Evolutionary conservation across 1,140 invertebrate species (phyloP).

Genomic region (Laupala kohalensis): DNA sequence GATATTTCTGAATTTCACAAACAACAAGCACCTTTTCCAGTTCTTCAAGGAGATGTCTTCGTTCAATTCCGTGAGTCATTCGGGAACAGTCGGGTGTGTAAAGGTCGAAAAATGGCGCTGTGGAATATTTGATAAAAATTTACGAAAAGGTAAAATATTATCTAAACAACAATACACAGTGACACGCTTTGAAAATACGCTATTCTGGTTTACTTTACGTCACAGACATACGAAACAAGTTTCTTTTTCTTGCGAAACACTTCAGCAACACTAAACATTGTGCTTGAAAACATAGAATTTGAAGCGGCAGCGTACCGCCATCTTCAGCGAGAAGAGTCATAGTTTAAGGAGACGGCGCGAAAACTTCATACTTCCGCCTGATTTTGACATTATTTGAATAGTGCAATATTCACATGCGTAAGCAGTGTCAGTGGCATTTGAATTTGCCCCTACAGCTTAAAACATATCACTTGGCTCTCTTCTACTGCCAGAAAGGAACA

Average conservation of each 20-base stretch:
- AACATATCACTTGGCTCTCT: neutral
- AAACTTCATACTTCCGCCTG: neutral
- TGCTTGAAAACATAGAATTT: neutral
- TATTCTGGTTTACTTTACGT: neutral
- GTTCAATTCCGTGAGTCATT: constrained; percentile 14
- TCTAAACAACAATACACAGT: neutral
- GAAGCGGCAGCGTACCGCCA: neutral
- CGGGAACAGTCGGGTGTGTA: constrained; percentile 11
- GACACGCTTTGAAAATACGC: neutral
- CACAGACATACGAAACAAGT: neutral
- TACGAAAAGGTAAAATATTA: neutral
- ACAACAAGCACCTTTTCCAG: constrained; percentile 10
- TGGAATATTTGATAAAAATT: neutral
- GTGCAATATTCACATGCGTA: neutral
- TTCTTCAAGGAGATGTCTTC: constrained; percentile 16
- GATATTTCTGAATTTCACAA: constrained; percentile 13
- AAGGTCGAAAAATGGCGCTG: constrained; percentile 13
- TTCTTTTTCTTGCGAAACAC: neutral
- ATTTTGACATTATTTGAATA: neutral
- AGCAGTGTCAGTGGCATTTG: neutral
- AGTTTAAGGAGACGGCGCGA: neutral
- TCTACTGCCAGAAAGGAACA: neutral
- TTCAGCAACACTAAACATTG: neutral
- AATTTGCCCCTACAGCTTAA: neutral
- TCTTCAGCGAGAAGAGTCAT: neutral